Percentiles rank a stretch among this genome's conserved stretches.
phyloP scores from a whole-genome alignment of 2,797 vertebrate genomes.

The Cyclopterus lumpus region DNA sequence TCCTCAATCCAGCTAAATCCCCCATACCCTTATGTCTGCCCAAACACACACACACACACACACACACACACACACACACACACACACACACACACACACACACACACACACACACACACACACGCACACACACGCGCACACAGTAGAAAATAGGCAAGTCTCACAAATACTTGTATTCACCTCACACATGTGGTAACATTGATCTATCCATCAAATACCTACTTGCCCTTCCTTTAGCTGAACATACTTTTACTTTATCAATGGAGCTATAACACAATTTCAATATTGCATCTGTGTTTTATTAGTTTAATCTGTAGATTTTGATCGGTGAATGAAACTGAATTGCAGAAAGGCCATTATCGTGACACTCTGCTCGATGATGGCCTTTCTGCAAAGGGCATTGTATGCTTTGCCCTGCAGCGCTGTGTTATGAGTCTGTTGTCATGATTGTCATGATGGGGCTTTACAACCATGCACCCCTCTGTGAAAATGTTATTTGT shows the following conservation, averaged over 20 bases:
- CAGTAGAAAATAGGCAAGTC: conserved; percentile 10
- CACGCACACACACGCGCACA: background rate
- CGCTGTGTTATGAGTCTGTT: background rate
- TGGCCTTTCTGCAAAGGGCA: background rate
- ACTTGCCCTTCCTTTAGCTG: background rate
- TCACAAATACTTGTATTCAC: background rate
- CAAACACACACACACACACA: conserved; percentile 31
- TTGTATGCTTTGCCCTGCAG: background rate
- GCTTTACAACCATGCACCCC: background rate
- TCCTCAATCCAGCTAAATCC: conserved; percentile 78
- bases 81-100: conserved; percentile 12
- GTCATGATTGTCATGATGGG: background rate
- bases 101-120: background rate
- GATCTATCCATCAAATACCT: background rate
- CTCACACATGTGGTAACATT: background rate
- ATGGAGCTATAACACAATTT: background rate
- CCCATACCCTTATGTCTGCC: conserved; percentile 63
- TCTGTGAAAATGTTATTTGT: background rate
- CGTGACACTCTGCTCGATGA: background rate
- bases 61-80: conserved; percentile 15
- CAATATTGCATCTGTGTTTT: background rate
- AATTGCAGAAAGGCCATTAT: conserved; percentile 10
- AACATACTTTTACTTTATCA: background rate
- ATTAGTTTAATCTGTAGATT: background rate
- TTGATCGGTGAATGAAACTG: background rate